Evolutionary conservation across 2,797 vertebrate genomes (phyloP).

Genomic region (Diceros bicornis): DNA sequence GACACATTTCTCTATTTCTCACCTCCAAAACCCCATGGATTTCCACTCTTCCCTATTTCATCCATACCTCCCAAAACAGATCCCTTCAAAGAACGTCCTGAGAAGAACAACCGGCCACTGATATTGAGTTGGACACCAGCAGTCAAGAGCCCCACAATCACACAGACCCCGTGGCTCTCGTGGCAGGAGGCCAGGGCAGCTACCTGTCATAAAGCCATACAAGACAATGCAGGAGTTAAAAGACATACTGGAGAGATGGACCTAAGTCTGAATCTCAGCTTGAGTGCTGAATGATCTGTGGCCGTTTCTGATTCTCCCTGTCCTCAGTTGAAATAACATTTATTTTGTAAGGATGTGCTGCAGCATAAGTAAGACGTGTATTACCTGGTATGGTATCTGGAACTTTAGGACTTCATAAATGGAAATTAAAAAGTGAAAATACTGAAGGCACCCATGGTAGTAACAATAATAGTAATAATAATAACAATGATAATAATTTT

Average conservation of each 20-base stretch:
- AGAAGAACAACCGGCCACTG: constrained; percentile 9
- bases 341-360: background rate
- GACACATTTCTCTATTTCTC: background rate
- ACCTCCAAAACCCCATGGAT: background rate
- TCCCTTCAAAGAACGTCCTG: constrained; percentile 40
- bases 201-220: constrained; percentile 82
- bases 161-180: constrained; percentile 90
- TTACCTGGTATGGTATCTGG: background rate
- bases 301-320: background rate
- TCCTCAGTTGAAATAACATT: constrained; percentile 19
- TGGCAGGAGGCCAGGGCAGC: constrained; percentile 90
- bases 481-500: background rate
- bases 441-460: background rate
- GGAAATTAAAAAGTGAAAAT: constrained; percentile 45
- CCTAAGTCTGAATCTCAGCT: background rate
- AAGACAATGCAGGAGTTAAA: background rate
- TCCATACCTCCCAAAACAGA: constrained; percentile 62
- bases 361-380: background rate
- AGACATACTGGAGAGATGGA: background rate
- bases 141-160: constrained; percentile 89
- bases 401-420: constrained; percentile 2
- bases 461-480: background rate
- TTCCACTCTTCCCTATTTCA: background rate
- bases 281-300: background rate
- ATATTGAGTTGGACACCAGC: constrained; percentile 68